Evolutionary conservation across 30 jellyfish, hydroid and myxozoan species (phyloP), one percentile per base, ranked within the genome.

Genomic region (Cassiopea xamachana): DNA sequence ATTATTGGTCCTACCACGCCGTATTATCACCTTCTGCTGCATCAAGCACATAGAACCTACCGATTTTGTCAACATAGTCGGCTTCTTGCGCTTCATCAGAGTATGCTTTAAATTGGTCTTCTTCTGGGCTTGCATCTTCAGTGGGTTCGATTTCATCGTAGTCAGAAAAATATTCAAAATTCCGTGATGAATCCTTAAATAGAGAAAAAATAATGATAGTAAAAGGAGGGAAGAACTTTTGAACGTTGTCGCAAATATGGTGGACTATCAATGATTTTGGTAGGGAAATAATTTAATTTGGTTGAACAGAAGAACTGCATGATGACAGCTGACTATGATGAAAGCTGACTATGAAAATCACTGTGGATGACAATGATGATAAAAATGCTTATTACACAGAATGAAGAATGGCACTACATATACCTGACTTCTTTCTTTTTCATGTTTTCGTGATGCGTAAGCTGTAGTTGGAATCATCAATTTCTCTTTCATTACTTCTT

Each of bases 401-500:
- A 27, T 27, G 39, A 27, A 27, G 39, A 27, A 27, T 27, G 39
- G 39, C 39, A 27, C 39, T 27, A 27, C 39, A 27, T 27, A 27
- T 27, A 27, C 39, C 39, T 27, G 64, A 6, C 64, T 6, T 55
- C 7, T 10, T 10, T 55, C 64, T 3, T 55, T 3, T 55, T 10
- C 64, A 55, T 55, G 12, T 3, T 10, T 55, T 55, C 64, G 64
- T 55, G 64, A 55, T 10, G 12, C 12, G 10, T 6, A 55, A 6
- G 12, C 12, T 3, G 64, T 55, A 3, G 51, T 43, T 71, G 80
- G 80, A n/a, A 16, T n/a, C 80, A 71, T 71, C 12, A 50, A 82
- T 82, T 68, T 60, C 83, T 62, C 80, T 15, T 60, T 69, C 90
- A 82, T 82, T 67, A 60, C 90, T 48, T 82, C 80, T 16, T 82